Evolutionary conservation across 2,113 vertebrate genomes (phyloP), one percentile per base, ranked within the genome.

Genomic region (Xenopus laevis): DNA sequence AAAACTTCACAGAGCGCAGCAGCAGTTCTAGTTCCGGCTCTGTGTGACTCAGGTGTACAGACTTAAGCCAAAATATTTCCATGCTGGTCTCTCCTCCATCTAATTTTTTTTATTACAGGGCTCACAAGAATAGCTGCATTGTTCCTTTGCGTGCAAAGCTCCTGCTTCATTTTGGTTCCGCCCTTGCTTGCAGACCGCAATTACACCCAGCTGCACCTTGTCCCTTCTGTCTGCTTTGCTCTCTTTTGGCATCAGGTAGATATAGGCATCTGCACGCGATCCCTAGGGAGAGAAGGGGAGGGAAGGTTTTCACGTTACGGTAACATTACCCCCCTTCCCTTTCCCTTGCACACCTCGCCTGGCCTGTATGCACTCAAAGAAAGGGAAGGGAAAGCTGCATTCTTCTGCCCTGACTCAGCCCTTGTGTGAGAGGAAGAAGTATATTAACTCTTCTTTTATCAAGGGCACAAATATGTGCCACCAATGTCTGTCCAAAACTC

Each of bases 101-200:
- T 16, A 6, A 33, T 67, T 79, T 71, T 78, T 61, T 40, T 74
- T 69, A 81, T 79, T 62, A 63, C 72, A 83, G 16, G 78, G 85
- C 85, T 63, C 83, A 65, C 85, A 85, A 95, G 89, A 96, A 95
- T 92, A 90, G 92, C 90, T 85, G 91, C 85, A 95, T 96, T 96
- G 95, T 96, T 96, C 88, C 78, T 81, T 91, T 93, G 94, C 94
- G 93, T 96, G 94, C 94, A 84, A 94, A 95, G 92, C 89, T 90
- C 87, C 82, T 71, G 81, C 90, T 84, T 86, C 83, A 74, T 82
- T 81, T 85, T 74, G 71, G 73, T 82, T 87, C 91, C 86, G 81
- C 92, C 94, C 91, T 88, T 89, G 81, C 85, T 91, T 90, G 85
- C 89, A 90, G 93, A 94, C 92, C 91, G 78, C 92, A 84, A 87